Conservation (phyloP, 1,140 invertebrate genomes). For the Berghia stephanieae region DNA sequence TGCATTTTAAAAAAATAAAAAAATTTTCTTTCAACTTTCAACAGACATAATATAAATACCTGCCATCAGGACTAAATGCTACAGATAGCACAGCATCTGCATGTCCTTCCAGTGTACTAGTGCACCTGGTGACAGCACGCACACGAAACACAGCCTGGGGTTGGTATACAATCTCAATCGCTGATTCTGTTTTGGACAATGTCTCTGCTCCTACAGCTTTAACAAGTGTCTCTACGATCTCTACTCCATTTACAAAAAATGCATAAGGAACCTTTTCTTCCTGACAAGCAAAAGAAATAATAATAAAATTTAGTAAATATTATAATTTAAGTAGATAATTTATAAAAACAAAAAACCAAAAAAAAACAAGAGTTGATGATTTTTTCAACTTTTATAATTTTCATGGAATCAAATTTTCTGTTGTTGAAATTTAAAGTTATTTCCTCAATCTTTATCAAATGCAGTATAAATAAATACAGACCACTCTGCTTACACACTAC, state of each 20-base stretch:
- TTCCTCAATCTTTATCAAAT: neutral
- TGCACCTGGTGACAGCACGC: slow-evolving; percentile 69
- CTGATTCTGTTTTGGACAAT: slow-evolving; percentile 71
- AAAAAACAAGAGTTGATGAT: slow-evolving; percentile 13
- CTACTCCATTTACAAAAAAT: slow-evolving; percentile 88
- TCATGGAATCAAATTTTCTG: neutral
- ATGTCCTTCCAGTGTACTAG: slow-evolving; percentile 89
- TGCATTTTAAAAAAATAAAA: too few relatives aligned
- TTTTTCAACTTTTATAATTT: neutral
- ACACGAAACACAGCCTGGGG: slow-evolving; percentile 94
- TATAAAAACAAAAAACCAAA: neutral
- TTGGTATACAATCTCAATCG: slow-evolving; percentile 91
- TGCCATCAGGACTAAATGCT: slow-evolving; percentile 91
- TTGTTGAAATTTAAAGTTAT: too few relatives aligned
- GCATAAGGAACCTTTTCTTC: slow-evolving; percentile 75
- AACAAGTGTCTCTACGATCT: slow-evolving; percentile 82
- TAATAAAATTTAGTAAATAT: neutral
- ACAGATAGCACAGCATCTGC: slow-evolving; percentile 94
- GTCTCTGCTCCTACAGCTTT: slow-evolving; percentile 74
- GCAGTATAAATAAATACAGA: too few relatives aligned
- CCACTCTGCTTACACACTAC: too few relatives aligned
- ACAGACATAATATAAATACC: slow-evolving; percentile 48
- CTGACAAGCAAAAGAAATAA: slow-evolving; percentile 44
- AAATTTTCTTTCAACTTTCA: neutral
- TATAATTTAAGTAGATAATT: neutral